phyloP scores from a whole-genome alignment of 53 echinoderm and acorn worm genomes.

The Pentamera pediparva region DNA sequence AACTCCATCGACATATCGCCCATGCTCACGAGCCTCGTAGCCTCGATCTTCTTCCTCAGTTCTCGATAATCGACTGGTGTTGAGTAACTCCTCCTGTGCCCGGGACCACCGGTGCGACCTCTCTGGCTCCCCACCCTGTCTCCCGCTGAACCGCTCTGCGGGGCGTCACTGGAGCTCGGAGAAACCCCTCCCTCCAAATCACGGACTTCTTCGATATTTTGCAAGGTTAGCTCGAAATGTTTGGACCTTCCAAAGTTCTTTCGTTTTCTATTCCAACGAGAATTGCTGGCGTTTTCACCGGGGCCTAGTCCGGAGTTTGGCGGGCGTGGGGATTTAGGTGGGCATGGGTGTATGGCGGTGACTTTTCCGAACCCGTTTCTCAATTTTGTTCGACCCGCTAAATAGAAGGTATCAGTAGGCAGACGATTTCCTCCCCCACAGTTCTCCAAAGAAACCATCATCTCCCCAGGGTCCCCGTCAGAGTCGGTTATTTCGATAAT shows the following conservation, averaged over 20 bases:
- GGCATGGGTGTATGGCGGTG: background rate
- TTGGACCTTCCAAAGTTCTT: constrained; percentile 31
- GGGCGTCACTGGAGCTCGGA: background rate
- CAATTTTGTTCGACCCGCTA: too few relatives aligned
- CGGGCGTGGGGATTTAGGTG: constrained; percentile 39
- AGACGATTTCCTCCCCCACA: background rate
- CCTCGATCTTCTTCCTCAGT: constrained; percentile 37
- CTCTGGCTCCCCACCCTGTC: background rate
- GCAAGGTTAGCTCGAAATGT: constrained; percentile 59
- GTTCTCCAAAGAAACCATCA: background rate
- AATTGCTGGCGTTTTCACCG: background rate
- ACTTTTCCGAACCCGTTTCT: too few relatives aligned
- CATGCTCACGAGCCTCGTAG: constrained; percentile 43
- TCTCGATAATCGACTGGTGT: constrained; percentile 45
- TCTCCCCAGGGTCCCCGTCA: constrained; percentile 6
- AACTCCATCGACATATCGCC: constrained; percentile 44
- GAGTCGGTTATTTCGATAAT: constrained; percentile 15
- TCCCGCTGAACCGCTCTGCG: background rate
- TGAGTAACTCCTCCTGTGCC: constrained; percentile 11
- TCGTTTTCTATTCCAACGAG: background rate
- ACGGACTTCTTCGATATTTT: constrained; percentile 54
- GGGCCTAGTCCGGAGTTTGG: background rate
- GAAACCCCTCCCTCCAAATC: background rate
- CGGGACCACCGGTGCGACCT: background rate
- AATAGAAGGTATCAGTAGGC: too few relatives aligned